Evolutionary conservation across 2,888 invertebrate species (phyloP), one percentile per base, ranked within the genome.

Genomic region (Ophion ventricosus): DNA sequence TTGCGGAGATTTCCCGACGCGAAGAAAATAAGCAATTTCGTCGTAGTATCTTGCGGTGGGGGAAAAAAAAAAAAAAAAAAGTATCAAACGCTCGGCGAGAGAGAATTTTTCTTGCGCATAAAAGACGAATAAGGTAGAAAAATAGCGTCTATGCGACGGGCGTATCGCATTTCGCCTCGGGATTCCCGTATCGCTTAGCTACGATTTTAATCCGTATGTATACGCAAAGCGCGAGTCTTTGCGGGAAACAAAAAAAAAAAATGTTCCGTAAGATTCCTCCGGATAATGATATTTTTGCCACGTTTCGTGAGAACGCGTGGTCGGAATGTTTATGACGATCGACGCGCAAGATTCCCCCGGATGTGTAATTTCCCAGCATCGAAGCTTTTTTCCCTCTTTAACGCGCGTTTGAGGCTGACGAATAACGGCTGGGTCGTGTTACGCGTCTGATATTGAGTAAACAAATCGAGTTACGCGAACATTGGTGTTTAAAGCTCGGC

Each of bases 391-490:
- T 66, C 66, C 23, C 20, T 40, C 35, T 66, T 66, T 29, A 40
- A 40, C 14, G 20, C 43, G 66, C 35, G 43, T 17, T 43, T 17
- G 49, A 49, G 49, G 11, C 49, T 49, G 49, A 49, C 49, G 49
- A 49, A 49, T 49, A 49, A 49, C 49, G 49, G 49, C 14, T 49
- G 49, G 14, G 49, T 49, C 49, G 49, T 49, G 49, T 49, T 17
- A 49, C 17, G 49, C 49, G 49, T 49, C 43, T 17, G 25, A 26
- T 25, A 25, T 26, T 25, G 49, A 17, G 49, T 67, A 67, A 67
- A 4, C 67, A 67, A 67, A 67, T 26, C 25, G 14, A 25, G 49
- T 67, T 25, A 67, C 67, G 49, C 61, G 61, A 67, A 25, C 67
- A 49, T n/a, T 20, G 40, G 40, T 25, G 43, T 67, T 49, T 43